Base-by-base conservation (phyloP, 1,140 invertebrate genomes). In the Ephestia elutella region DNA sequence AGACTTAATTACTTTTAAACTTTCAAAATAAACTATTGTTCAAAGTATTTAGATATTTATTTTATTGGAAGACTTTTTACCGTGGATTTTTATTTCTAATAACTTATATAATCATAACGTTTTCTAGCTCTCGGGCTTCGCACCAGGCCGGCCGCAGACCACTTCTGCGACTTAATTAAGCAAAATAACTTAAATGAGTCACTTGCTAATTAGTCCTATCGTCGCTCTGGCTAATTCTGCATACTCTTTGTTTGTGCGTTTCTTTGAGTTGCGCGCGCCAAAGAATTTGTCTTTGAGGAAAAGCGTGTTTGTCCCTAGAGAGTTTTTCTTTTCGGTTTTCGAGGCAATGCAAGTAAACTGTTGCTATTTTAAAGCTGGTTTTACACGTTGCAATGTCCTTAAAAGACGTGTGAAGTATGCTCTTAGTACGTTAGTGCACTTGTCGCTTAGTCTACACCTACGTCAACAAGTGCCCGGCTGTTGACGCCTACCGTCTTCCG, bases 111-210 rank as follows among this genome's bases (percentile, higher is more conserved):
- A 44, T 44, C 38, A 44, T 2, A 44, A 44, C 38, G 38, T 44
- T 13, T 2, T 2, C 38, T 44, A 44, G 38, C 38, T 44, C 38
- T 13, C n/a, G 38, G 38, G 3, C 38, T 44, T 25, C 20, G 21
- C 20, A 67, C 65, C 80, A 71, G 82, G 73, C 80, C 84, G 75
- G 78, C 74, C 76, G 73, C 78, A 86, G 82, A 84, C 82, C 85
- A 87, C 85, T 87, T 83, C 73, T 83, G 70, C 80, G 66, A 87
- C 82, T 87, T 87, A 87, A 87, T 87, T 87, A 87, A 86, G 85
- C 82, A 74, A 85, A 86, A 87, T 86, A 86, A 87, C 75, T 86
- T 83, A 87, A 87, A 78, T 78, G 81, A 84, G 80, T 78, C 76
- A 84, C 79, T 53, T 75, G 70, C 83, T 87, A 87, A 87, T 87